Base-by-base conservation (phyloP, 1,140 invertebrate genomes). In the Nasonia giraulti region DNA sequence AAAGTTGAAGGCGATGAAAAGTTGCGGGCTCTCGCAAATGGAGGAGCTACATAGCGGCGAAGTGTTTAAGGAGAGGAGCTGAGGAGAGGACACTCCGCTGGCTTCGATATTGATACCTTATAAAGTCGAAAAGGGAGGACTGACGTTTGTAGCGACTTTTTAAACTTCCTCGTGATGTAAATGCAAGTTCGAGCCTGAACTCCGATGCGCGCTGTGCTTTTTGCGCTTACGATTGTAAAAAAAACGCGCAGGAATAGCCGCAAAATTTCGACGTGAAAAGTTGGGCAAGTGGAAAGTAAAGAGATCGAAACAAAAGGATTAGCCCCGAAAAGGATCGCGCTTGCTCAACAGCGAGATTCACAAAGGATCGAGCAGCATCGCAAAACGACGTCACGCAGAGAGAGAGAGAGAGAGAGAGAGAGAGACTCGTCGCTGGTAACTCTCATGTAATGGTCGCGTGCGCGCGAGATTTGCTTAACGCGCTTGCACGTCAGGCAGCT, bases 301-400 rank as follows among this genome's bases (percentile, higher is more conserved):
- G 6, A 71, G 69, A 20, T 62, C 27, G 27, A n/a, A 71, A 71
- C 69, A 71, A 71, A 12, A 71, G 69, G 23, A 71, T 71, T 71
- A 71, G 7, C 33, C 69, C 69, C 69, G 31, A 71, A 71, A 71
- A 71, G 23, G 31, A 71, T 27, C 23, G 33, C 2, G 23, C 31
- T 33, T 33, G 31, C 69, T 14, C 27, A 71, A 71, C 10, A 7
- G 12, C 69, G 31, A 27, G 17, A 55, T 17, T 2, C 17, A 55
- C 12, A 55, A 12, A 47, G 44, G 44, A 10, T 4, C 14, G 47
- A 14, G 47, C 47, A 50, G 47, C 47, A 14, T 17, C 23, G 68
- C 68, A 33, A 10, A 71, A 10, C 69, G 27, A 14, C 14, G 69
- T 71, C 69, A 71, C 69, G 69, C 55, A 62, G 55, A 62, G 55